A percentile compares a stretch with the other conserved stretches of the same genome.
phyloP scores from a whole-genome alignment of 2,888 invertebrate species.

The Microctonus brassicae region DNA sequence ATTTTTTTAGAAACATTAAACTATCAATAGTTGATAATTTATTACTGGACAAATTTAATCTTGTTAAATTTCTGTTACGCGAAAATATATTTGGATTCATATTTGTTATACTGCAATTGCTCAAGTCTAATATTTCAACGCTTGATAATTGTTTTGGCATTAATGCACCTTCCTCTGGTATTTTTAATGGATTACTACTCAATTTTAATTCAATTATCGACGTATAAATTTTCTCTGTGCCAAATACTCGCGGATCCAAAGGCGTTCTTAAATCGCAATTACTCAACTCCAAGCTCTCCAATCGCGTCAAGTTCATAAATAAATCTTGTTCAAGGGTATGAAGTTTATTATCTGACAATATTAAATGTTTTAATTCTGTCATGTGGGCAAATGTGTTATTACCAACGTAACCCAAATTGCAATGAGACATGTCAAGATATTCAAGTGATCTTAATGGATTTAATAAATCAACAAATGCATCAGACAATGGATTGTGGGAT shows the following conservation, averaged over 20 bases:
- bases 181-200: constrained; percentile 77
- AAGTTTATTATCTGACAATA: constrained; percentile 79
- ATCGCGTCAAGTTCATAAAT: constrained; percentile 77
- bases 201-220: constrained; percentile 78
- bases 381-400: constrained; percentile 79
- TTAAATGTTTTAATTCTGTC: constrained; percentile 76
- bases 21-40: constrained; percentile 71
- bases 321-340: constrained; percentile 77
- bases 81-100: constrained; percentile 76
- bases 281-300: constrained; percentile 78
- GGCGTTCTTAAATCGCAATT: constrained; percentile 78
- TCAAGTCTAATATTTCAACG: constrained; percentile 76
- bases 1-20: constrained; percentile 73
- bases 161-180: constrained; percentile 74
- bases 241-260: constrained; percentile 77
- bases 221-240: constrained; percentile 75
- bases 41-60: constrained; percentile 75
- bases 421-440: constrained; percentile 81
- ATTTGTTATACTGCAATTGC: constrained; percentile 76
- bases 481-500: constrained; percentile 78
- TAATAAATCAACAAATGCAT: constrained; percentile 77
- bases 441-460: constrained; percentile 77
- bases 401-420: constrained; percentile 77
- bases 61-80: constrained; percentile 75
- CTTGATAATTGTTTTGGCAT: constrained; percentile 78